Conservation (phyloP, 2,113 vertebrate genomes). For the Tragelaphus imberbis region DNA sequence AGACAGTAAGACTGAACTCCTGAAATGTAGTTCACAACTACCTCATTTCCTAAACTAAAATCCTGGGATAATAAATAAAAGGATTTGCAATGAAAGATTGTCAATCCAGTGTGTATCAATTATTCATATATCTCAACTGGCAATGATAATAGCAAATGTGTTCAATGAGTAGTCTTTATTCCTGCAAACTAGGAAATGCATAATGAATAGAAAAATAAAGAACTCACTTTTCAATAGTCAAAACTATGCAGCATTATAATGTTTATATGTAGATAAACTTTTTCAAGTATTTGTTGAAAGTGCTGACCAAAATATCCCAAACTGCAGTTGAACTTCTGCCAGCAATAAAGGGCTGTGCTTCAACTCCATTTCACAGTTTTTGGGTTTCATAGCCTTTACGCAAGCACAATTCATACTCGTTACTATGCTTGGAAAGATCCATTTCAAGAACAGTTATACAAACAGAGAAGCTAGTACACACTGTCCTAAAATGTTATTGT, state of each 20-base stretch:
- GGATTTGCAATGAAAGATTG: conserved; percentile 35
- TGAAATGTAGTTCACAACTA: conserved; percentile 16
- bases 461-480: conserved; percentile 26
- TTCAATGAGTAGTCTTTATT: conserved; percentile 35
- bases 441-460: conserved; percentile 27
- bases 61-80: neutral
- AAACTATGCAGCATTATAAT: neutral
- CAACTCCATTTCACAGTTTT: conserved; percentile 24
- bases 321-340: neutral
- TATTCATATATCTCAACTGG: conserved; percentile 44
- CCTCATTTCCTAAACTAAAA: conserved; percentile 34
- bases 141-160: conserved; percentile 33
- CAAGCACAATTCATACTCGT: conserved; percentile 30
- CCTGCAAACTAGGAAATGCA: neutral
- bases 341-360: neutral
- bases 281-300: conserved; percentile 52
- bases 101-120: conserved; percentile 31
- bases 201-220: conserved; percentile 24
- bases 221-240: conserved; percentile 1
- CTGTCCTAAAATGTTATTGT: neutral
- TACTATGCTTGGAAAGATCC: conserved; percentile 18
- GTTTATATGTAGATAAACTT: conserved; percentile 34
- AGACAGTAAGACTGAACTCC: neutral
- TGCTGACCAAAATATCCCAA: conserved; percentile 4
- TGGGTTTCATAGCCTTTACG: conserved; percentile 40